Percentiles rank a stretch among this genome's conserved stretches.
phyloP scores from a whole-genome alignment of 1,140 invertebrate genomes.

The Cydia splendana region DNA sequence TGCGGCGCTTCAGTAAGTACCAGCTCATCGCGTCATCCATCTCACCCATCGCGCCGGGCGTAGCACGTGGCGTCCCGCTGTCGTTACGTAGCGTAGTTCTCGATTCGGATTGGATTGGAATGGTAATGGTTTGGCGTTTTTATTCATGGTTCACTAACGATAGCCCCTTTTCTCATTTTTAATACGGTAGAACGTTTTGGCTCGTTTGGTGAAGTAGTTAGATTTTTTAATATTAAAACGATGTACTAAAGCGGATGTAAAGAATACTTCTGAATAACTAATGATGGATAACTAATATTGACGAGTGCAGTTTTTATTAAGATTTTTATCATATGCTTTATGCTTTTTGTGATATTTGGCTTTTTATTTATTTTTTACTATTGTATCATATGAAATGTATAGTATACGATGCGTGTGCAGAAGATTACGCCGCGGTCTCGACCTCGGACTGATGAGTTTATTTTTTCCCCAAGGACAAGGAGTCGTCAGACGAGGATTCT shows the following conservation, averaged over 20 bases:
- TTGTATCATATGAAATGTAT: constrained; percentile 41
- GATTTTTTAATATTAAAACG: constrained; percentile 44
- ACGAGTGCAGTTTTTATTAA: constrained; percentile 15
- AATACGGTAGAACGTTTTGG: constrained; percentile 45
- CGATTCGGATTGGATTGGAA: constrained; percentile 61
- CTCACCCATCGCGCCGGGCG: constrained; percentile 51
- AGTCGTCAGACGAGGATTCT: constrained; percentile 81
- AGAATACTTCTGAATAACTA: neutral
- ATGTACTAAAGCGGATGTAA: constrained; percentile 38
- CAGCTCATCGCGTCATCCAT: constrained; percentile 44
- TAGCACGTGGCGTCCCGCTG: constrained; percentile 44
- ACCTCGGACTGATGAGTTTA: constrained; percentile 53
- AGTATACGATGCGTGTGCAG: constrained; percentile 35
- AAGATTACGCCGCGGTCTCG: constrained; percentile 16
- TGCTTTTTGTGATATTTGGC: constrained; percentile 76
- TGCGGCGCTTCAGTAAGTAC: constrained; percentile 93
- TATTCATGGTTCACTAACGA: constrained; percentile 53
- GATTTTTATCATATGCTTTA: constrained; percentile 52
- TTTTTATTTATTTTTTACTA: constrained; percentile 68
- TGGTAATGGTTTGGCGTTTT: constrained; percentile 71
- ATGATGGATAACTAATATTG: constrained; percentile 22
- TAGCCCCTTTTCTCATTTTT: constrained; percentile 53
- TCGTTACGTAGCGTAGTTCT: constrained; percentile 56
- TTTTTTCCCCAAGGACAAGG: constrained; percentile 74
- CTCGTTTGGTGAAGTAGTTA: constrained; percentile 68